Conservation (phyloP, 2,797 vertebrate genomes). For the Sebastes goodei region DNA sequence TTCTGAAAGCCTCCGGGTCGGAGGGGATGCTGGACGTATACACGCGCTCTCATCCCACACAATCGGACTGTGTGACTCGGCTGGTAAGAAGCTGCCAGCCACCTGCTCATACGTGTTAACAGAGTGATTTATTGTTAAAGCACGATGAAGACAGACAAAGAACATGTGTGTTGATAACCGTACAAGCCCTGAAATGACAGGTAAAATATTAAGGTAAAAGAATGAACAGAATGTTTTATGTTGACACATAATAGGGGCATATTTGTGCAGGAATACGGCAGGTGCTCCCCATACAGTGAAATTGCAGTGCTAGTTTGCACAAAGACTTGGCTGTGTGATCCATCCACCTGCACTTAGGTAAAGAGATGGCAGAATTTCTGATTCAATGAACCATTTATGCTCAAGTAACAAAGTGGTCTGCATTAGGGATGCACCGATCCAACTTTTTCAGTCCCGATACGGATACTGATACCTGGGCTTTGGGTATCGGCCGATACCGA, state of each 20-base stretch:
- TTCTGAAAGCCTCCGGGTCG: conserved; percentile 21
- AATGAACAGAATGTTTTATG: not conserved
- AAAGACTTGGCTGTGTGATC: conserved; percentile 71
- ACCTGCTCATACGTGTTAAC: conserved; percentile 64
- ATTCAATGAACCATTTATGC: conserved; percentile 70
- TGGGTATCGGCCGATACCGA: too few species aligned
- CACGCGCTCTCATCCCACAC: conserved; percentile 20
- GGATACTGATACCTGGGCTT: too few species aligned
- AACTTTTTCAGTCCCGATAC: too few species aligned
- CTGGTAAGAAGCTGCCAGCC: conserved; percentile 43
- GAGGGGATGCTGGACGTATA: conserved; percentile 37
- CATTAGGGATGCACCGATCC: too few species aligned
- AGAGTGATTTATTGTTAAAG: conserved; percentile 62
- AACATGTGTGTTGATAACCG: conserved; percentile 42
- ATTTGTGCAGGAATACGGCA: conserved; percentile 56
- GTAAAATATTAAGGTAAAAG: not conserved
- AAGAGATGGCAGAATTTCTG: conserved; percentile 68
- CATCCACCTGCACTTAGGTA: conserved; percentile 66
- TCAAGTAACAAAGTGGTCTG: conserved; percentile 41
- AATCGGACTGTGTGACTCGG: conserved; percentile 24
- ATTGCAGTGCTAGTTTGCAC: conserved; percentile 47
- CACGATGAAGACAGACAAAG: conserved; percentile 28
- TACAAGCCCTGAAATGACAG: conserved; percentile 14
- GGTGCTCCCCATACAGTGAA: conserved; percentile 55
- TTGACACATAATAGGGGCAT: conserved; percentile 51